phyloP scores from a whole-genome alignment of 2,113 vertebrate genomes.

The Odocoileus hemionus region DNA sequence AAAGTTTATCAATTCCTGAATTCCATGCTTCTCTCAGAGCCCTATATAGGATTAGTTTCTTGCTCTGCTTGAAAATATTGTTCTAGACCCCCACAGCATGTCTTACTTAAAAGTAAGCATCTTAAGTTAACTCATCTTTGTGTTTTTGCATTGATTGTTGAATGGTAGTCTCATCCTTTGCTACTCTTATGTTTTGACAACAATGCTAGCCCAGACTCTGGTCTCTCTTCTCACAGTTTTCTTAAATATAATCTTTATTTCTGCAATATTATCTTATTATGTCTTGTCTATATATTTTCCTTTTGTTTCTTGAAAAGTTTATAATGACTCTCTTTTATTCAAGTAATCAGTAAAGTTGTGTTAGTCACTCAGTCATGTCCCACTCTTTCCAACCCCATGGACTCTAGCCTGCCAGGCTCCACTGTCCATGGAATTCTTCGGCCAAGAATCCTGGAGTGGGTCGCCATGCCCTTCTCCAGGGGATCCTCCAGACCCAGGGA shows the following conservation, averaged over 20 bases:
- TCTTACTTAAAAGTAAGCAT: neutral
- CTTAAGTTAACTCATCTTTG: neutral
- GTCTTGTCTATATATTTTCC: neutral
- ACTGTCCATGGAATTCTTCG: neutral
- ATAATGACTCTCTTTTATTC: neutral
- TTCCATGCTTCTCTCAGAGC: neutral
- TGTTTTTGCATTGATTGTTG: neutral
- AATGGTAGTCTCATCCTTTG: neutral
- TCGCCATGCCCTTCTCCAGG: neutral
- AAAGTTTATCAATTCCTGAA: neutral
- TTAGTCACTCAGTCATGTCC: neutral
- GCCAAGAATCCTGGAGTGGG: neutral
- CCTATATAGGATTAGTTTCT: neutral
- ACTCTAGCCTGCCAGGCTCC: neutral
- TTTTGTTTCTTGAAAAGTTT: neutral
- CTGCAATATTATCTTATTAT: neutral
- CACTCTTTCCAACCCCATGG: neutral
- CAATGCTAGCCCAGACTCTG: neutral
- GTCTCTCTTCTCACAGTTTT: neutral
- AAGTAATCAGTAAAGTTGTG: neutral
- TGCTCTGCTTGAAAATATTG: neutral
- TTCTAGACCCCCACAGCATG: no score
- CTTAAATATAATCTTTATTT: neutral
- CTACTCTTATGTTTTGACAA: neutral
- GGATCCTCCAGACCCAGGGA: neutral